Base-by-base conservation (phyloP, 2,888 invertebrate species). In the Iphiclides podalirius region DNA sequence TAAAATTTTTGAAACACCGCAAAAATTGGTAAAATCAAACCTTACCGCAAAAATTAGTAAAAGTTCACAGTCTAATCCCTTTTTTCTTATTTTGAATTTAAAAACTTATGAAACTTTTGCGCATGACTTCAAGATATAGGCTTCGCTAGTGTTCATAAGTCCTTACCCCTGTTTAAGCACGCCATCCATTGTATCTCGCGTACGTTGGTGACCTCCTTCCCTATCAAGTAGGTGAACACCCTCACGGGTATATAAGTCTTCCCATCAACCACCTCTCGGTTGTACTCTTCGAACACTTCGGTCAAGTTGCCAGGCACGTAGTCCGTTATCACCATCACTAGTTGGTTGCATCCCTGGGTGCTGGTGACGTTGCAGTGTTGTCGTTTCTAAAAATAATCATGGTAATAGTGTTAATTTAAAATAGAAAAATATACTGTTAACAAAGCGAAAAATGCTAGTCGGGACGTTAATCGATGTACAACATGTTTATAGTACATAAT, bases 311-410 rank as follows among this genome's bases (percentile, higher is more conserved):
- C 94, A 0, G 97, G 94, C 1, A 98, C 95, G 37, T 98, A 98
- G 79, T 99, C 99, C 0, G 99, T 98, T 55, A 99, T 93, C 49
- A 99, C 85, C 98, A 99, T 98, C 54, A 99, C 97, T 17, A 97
- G 93, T 79, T 98, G 97, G 83, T 98, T 99, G 73, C 99, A 99
- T 23, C 93, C 91, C 47, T 91, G 89, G 3, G 65, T 70, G 50
- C 75, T 79, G 38, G 72, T 77, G 14, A 85, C 78, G 49, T 78
- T 72, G 58, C 88, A 88, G 4, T 69, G 53, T 11, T 49, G 55
- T 43, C 86, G 64, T 61, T 70, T 71, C 85, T 85, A 61, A 37
- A 62, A 16, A 14, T 16, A 13, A 8, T 4, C 6, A 1, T 16
- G 15, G 7, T 36, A 9, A 4, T 36, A 15, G 13, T 8, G 9